Evolutionary conservation across 2,888 invertebrate species (phyloP), one percentile per base, ranked within the genome.

Genomic region (Acanthopleura granulata): DNA sequence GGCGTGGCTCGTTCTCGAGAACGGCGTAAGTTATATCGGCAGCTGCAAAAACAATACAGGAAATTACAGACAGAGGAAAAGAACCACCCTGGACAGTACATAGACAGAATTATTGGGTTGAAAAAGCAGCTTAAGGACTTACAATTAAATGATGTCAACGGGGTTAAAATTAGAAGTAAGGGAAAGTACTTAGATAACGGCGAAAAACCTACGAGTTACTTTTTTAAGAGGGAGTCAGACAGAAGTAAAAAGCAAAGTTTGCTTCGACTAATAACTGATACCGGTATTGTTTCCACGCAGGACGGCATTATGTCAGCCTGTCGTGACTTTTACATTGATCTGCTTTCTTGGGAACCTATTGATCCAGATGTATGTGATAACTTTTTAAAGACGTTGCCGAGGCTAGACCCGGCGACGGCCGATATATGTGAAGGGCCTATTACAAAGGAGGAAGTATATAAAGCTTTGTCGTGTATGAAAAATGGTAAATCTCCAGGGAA

Each of bases 401-500:
- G 27, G 51, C 49, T 78, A 25, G 62, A 57, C n/a, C 22, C 50
- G 0, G 12, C 30, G 22, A 62, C 73, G 49, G 49, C 62, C 29
- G 49, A 40, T 16, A 9, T 49, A 15, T 78, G 78, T 76, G 75
- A 78, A 40, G 72, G 73, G 18, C 16, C 1, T 18, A 77, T 78
- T 16, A 72, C 49, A 25, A 40, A 51, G 14, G 51, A 71, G 14
- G 74, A 74, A 40, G 3, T 70, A 9, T 12, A 51, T 71, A 27
- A 16, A 14, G 76, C 78, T 27, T 51, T 79, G 27, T 76, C 74
- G 22, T 70, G 62, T 18, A 78, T 79, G 76, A 50, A 76, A 18
- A 75, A 74, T 72, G 73, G 76, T 62, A 79, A 79, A 69, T 76
- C 77, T 25, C 81, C 80, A 27, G 81, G 80, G 51, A 57, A 73